Evolutionary conservation across 2,113 vertebrate genomes (phyloP).

Genomic region (Limnothrissa miodon): DNA sequence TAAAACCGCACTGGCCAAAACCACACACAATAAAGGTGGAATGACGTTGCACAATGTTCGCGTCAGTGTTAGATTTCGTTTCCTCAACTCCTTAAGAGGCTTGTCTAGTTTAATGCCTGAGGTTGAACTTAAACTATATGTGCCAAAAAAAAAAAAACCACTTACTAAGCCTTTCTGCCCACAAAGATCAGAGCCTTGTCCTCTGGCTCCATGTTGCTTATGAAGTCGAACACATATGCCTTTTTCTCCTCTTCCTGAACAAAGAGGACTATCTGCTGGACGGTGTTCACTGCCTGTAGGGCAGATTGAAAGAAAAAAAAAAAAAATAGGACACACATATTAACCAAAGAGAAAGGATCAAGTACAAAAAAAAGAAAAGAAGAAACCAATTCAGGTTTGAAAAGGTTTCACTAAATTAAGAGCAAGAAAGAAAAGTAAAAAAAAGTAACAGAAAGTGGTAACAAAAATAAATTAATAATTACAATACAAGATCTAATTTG

Average conservation of each 20-base stretch:
- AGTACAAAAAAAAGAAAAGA: background rate
- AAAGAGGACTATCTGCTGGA: conserved; percentile 83
- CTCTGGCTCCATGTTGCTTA: conserved; percentile 79
- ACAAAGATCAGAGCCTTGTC: conserved; percentile 96
- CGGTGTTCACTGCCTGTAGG: conserved; percentile 84
- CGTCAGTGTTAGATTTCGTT: background rate
- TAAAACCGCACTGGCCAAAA: background rate
- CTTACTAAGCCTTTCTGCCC: conserved; percentile 86
- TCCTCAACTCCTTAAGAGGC: background rate
- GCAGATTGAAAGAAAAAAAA: conserved; percentile 38
- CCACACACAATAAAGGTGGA: too few species aligned
- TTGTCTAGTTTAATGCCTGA: background rate
- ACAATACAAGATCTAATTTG: background rate
- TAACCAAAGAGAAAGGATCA: background rate
- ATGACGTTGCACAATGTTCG: too few species aligned
- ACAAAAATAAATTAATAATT: too few species aligned
- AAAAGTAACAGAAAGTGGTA: background rate
- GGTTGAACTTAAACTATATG: background rate
- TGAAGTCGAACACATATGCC: conserved; percentile 77
- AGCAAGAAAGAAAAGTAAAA: too few species aligned
- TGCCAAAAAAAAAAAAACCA: conserved; percentile 45
- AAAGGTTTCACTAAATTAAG: background rate
- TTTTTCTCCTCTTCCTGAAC: conserved; percentile 88
- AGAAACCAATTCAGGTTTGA: too few species aligned
- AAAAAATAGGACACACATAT: background rate